phyloP scores from a whole-genome alignment of 2,113 vertebrate species.

The Bubo blakistoni region DNA sequence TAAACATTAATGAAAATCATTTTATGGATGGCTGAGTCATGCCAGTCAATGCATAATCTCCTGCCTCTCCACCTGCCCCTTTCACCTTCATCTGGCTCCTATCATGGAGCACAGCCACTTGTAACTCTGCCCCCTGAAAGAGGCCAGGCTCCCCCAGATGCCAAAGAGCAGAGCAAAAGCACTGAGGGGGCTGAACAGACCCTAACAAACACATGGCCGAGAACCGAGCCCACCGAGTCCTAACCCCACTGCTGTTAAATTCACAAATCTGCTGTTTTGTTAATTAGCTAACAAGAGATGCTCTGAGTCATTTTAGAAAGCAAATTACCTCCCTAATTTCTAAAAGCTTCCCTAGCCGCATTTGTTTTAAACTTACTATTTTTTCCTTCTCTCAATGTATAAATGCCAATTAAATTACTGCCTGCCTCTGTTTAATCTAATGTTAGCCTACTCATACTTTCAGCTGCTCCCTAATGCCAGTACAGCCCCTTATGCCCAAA shows the following conservation, averaged over 20 bases:
- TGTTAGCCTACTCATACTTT: conserved; percentile 20
- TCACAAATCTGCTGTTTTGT: conserved; percentile 63
- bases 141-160: background rate
- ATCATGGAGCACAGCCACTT: background rate
- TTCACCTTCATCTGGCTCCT: conserved; percentile 11
- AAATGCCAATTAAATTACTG: conserved; percentile 4
- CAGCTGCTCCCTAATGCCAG: background rate
- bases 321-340: conserved; percentile 51
- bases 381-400: background rate
- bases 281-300: conserved; percentile 68
- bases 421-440: conserved; percentile 34
- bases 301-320: conserved; percentile 57
- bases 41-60: conserved; percentile 38
- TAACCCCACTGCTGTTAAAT: conserved; percentile 48
- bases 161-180: background rate
- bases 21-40: conserved; percentile 62
- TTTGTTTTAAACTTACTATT: conserved; percentile 29
- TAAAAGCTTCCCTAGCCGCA: conserved; percentile 3
- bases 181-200: background rate
- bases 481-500: background rate
- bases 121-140: background rate
- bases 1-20: conserved; percentile 69
- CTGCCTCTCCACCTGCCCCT: conserved; percentile 55
- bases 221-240: background rate
- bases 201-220: background rate